Evolutionary conservation across 2,888 invertebrate genomes (phyloP).

Genomic region (Lasioglossum vierecki): DNA sequence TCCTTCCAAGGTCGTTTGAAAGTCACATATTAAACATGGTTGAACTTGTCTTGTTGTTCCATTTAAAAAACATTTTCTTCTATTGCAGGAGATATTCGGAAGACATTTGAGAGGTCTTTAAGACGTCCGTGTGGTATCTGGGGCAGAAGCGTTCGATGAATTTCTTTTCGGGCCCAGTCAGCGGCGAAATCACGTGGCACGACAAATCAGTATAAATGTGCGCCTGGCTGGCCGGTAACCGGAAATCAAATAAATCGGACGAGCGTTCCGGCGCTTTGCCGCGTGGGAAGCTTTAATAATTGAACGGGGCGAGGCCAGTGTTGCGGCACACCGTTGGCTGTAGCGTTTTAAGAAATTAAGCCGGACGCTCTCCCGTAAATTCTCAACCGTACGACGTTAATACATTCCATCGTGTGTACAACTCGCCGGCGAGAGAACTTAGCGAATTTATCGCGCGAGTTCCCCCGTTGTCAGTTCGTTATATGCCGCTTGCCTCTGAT

Average conservation of each 20-base stretch:
- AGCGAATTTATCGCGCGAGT: slow-evolving; percentile 35
- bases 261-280: not conserved
- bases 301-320: slow-evolving; percentile 8
- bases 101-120: no score
- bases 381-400: slow-evolving; percentile 14
- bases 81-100: no score
- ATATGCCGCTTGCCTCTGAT: slow-evolving; percentile 35
- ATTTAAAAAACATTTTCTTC: no score
- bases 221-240: not conserved
- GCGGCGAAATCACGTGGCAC: not conserved
- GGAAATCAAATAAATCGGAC: slow-evolving; percentile 19
- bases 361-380: slow-evolving; percentile 24
- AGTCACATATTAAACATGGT: no score
- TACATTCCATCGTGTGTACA: slow-evolving; percentile 12
- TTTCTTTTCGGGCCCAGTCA: not conserved
- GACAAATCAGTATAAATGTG: slow-evolving; percentile 15
- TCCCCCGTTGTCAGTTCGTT: slow-evolving; percentile 37
- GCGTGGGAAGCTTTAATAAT: slow-evolving; percentile 27
- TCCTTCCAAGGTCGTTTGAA: no score
- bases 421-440: slow-evolving; percentile 6
- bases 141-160: no score
- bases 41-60: no score
- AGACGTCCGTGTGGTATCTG: no score
- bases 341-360: slow-evolving; percentile 46
- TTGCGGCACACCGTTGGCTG: slow-evolving; percentile 11